Base-by-base conservation (phyloP, 2,797 vertebrate genomes). In the Philypnodon macrostomus region DNA sequence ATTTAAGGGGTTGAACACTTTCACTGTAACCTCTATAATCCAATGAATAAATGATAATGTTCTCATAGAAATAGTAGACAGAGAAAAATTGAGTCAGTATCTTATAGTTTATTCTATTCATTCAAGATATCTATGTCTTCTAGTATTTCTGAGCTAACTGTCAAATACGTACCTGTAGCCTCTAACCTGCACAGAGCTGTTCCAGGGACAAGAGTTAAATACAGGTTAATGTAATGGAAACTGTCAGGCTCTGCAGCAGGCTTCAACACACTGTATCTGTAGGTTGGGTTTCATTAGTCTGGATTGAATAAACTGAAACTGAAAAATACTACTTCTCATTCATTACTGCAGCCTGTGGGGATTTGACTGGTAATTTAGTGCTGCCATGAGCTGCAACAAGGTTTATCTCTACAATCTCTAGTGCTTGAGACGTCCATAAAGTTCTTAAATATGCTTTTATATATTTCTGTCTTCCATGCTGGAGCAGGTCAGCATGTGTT, bases 81-180 rank as follows among this genome's bases (percentile, higher is more conserved):
- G 1, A 29, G 27, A 18, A 14, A 31, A 34, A 73, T 77, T 78
- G 55, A 80, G 1, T 24, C 26, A 23, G 12, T 58, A 38, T n/a
- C n/a, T 38, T 64, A 39, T 17, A 13, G 24, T 38, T 73, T 47
- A 63, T 19, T 0, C 4, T 2, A 1, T 32, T 12, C 21, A 37
- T 60, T 27, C n/a, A 9, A 23, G 21, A 58, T 11, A 53, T 38
- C 39, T 32, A 7, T 27, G 7, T 31, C 12, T 39, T 10, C 2
- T 7, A 5, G 9, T 12, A 6, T 34, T 34, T 15, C 32, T 35
- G 8, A 39, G 51, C 21, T 12, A 15, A 57, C 7, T 24, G 44
- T 57, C 14, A 31, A 35, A 42, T n/a, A 30, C 23, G 3, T 19
- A 11, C 3, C 4, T 55, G 39, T 40, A 26, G 47, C 17, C 31